Evolutionary conservation across 2,888 invertebrate species (phyloP).

Genomic region (Apodemia duryi): DNA sequence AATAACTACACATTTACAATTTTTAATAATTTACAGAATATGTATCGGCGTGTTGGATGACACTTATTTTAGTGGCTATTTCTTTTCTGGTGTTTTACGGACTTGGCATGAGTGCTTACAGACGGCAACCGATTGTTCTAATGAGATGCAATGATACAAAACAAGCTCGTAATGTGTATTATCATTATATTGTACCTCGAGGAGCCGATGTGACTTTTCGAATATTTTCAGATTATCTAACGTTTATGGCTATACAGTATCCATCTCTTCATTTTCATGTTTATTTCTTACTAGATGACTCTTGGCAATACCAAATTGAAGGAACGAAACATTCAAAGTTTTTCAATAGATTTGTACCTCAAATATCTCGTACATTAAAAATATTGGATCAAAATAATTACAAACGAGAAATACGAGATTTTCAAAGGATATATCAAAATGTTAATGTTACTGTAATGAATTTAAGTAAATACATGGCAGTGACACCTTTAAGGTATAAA

Average conservation of each 20-base stretch:
- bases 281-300: conserved; percentile 58
- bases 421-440: conserved; percentile 55
- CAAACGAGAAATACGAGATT: conserved; percentile 43
- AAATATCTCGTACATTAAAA: conserved; percentile 31
- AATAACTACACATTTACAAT: too few relatives aligned
- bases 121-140: conserved; percentile 47
- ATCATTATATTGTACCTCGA: conserved; percentile 50
- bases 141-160: conserved; percentile 47
- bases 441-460: conserved; percentile 59
- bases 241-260: conserved; percentile 50
- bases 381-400: conserved; percentile 39
- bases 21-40: conserved; percentile 51
- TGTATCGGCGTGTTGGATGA: conserved; percentile 66
- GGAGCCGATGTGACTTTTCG: conserved; percentile 41
- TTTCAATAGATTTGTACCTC: conserved; percentile 44
- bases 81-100: conserved; percentile 58
- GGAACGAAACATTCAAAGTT: conserved; percentile 40
- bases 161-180: conserved; percentile 44
- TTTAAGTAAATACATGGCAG: conserved; percentile 64
- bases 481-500: conserved; percentile 65
- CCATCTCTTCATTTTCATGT: conserved; percentile 52
- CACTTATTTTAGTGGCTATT: conserved; percentile 54
- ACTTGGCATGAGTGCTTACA: conserved; percentile 50
- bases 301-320: conserved; percentile 36
- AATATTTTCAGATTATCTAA: conserved; percentile 50